Evolutionary conservation across 30 jellyfish, hydroid and myxozoan genomes (phyloP).

Genomic region (Catostylus mosaicus): DNA sequence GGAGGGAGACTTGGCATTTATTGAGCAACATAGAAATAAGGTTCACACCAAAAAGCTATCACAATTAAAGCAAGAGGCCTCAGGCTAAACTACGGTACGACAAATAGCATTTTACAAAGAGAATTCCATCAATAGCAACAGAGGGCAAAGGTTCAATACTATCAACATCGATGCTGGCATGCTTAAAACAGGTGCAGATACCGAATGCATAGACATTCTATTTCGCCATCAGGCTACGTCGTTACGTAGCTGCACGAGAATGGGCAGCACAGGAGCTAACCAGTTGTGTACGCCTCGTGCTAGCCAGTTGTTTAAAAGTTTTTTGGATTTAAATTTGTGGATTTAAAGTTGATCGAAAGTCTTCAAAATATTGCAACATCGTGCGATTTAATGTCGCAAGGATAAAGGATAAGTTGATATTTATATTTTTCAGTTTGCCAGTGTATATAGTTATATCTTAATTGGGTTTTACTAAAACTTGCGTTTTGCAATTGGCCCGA

Average conservation of each 20-base stretch:
- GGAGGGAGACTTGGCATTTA: too few relatives aligned
- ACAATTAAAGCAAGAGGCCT: too few relatives aligned
- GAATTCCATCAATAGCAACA: too few relatives aligned
- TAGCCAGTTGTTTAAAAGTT: neutral
- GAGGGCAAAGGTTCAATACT: too few relatives aligned
- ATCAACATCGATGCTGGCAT: too few relatives aligned
- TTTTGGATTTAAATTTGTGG: too few relatives aligned
- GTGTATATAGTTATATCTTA: neutral
- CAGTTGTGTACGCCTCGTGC: neutral
- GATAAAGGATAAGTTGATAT: neutral
- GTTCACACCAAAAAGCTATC: too few relatives aligned
- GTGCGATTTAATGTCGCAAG: neutral
- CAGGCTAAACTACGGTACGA: too few relatives aligned
- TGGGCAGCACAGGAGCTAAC: neutral
- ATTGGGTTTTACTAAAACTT: neutral
- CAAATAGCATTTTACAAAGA: too few relatives aligned
- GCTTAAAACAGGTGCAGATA: too few relatives aligned
- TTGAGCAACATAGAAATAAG: too few relatives aligned
- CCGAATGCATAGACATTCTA: too few relatives aligned
- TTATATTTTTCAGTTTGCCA: neutral
- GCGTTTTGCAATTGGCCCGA: neutral
- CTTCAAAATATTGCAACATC: neutral
- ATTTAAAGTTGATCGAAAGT: neutral
- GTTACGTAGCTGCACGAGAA: slow-evolving; percentile 1
- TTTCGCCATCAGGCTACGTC: neutral